Base-by-base conservation (phyloP, 2,888 invertebrate genomes). In the Ceramica pisi region DNA sequence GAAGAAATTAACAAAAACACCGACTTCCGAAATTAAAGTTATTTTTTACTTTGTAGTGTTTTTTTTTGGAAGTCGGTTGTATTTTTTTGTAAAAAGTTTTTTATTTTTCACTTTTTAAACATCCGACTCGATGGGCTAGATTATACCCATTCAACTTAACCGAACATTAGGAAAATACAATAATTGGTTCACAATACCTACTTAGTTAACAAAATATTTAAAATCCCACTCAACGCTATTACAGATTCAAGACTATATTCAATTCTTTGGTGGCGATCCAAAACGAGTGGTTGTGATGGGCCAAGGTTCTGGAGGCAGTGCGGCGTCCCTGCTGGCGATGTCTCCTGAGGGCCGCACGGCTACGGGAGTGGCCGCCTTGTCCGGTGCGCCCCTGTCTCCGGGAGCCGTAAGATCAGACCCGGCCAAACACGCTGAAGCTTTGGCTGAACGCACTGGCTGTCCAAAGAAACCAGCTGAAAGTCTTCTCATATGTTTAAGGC, bases 221-320 rank as follows among this genome's bases (percentile, higher is more conserved):
- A 21, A 21, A 16, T 48, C 16, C 26, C 23, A 41, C 5, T 48
- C 4, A 7, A 21, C 10, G 53, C 50, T 19, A 38, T 62, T 87
- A 21, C 64, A 96, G 96, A 91, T 97, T 23, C 94, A 92, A 67
- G 97, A 98, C 79, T 97, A 98, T 87, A 98, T 98, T 48, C 96
- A 97, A 71, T 97, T 97, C 88, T 98, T 98, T 86, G 98, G 98
- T 0, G 98, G 98, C 6, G 97, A 98, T 91, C 97, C 97, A 0
- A 96, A 97, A 31, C 96, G 97, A 81, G 96, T 98, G n/a, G 96
- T 97, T 44, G 96, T 97, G 1, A 97, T 98, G 94, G 98, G 98
- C 0, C 98, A 98, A 88, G 98, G 98, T 2, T 97, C 97, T 0
- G 98, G 98, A 0, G 98, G 97, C 0, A 97, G 97, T 80, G 97